These are phyloP conservation scores for Drosophila mojavensis DNA, from an alignment of 1,140 invertebrate species.

Conservation along the genomic window DNA sequence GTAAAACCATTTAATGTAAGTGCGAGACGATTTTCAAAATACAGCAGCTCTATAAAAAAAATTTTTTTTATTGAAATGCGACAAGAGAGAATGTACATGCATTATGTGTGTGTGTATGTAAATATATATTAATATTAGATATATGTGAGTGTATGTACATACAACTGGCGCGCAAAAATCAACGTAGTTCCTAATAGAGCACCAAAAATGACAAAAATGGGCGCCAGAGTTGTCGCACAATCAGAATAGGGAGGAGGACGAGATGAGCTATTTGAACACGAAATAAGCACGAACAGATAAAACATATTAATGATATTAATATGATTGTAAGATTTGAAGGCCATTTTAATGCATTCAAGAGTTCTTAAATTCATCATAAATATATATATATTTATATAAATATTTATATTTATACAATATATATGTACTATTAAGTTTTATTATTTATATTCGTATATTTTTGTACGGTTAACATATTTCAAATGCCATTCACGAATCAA, in stretches of 20 bases:
- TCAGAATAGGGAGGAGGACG: constrained; percentile 25
- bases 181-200: constrained; percentile 45
- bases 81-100: constrained; percentile 1
- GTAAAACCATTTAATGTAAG: constrained; percentile 46
- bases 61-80: not conserved
- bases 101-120: not conserved
- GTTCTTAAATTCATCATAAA: too few relatives aligned
- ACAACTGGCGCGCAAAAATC: constrained; percentile 67
- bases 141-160: constrained; percentile 41
- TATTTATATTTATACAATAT: too few relatives aligned
- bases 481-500: constrained; percentile 15
- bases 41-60: not conserved
- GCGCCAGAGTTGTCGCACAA: constrained; percentile 71
- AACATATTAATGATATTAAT: not conserved
- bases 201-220: constrained; percentile 77
- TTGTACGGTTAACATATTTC: not conserved
- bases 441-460: not conserved
- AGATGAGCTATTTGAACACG: constrained; percentile 12
- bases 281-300: constrained; percentile 8
- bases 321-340: not conserved
- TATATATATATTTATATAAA: not conserved
- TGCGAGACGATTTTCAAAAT: constrained; percentile 21
- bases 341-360: not conserved
- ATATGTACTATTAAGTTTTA: too few relatives aligned
- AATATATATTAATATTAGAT: constrained; percentile 39